Evolutionary conservation across 2,888 invertebrate species (phyloP).

Genomic region (Dicyrtomina minuta): DNA sequence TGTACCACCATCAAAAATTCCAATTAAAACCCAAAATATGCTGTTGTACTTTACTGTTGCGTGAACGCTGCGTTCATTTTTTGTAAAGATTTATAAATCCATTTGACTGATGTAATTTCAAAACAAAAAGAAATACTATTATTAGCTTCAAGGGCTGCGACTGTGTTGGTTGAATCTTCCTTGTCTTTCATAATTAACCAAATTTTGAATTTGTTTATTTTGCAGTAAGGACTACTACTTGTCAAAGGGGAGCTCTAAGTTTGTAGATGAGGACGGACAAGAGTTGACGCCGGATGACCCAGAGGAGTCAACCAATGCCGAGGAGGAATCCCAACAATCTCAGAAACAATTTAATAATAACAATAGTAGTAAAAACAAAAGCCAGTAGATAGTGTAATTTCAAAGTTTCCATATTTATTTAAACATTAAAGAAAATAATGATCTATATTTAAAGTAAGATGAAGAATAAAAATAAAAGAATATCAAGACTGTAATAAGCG

Average conservation of each 20-base stretch:
- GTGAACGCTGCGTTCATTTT: no score
- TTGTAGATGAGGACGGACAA: conserved; percentile 21
- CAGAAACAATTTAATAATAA: neutral
- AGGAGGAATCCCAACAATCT: neutral
- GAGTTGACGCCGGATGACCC: neutral
- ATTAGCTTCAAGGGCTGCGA: no score
- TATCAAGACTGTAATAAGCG: no score
- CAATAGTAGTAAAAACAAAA: neutral
- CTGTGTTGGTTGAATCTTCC: neutral
- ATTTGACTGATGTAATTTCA: neutral
- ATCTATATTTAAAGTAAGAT: no score
- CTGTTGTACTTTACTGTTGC: no score
- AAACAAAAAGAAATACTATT: neutral
- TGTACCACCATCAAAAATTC: no score
- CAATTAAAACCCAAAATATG: no score
- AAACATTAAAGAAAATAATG: no score
- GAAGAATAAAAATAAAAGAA: no score
- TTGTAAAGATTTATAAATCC: no score
- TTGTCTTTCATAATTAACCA: neutral
- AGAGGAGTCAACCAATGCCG: neutral
- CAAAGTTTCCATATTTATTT: neutral
- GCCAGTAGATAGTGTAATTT: neutral
- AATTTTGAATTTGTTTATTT: neutral
- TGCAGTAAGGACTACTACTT: conserved; percentile 44
- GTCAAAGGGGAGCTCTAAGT: conserved; percentile 29